Base-by-base conservation (phyloP, 2,113 vertebrate species). In the Amphiprion ocellaris region DNA sequence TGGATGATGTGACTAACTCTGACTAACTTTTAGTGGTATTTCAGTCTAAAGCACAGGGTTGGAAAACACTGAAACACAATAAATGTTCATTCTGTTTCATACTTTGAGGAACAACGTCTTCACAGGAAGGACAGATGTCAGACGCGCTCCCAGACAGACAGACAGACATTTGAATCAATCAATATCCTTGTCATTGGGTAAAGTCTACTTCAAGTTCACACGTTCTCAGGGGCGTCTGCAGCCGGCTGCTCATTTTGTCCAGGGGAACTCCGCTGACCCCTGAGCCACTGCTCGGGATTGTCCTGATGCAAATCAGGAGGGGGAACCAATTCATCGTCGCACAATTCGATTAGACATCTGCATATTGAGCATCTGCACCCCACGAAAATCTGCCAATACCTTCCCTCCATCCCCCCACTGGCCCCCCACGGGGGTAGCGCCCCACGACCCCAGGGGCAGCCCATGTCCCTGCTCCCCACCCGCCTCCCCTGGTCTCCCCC, bases 351-450 rank as follows among this genome's bases (percentile, higher is more conserved):
- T 91, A 92, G 93, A 92, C 93, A 94, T 94, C 94, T 94, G 94
- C 93, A 94, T 93, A 94, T 93, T 92, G 92, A 94, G 94, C 95
- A 95, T 95, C 95, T 95, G 94, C 92, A 90, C 72, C 91, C 90
- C 86, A 86, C 81, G 50, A 92, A 92, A 94, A 94, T 90, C 92
- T 91, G 91, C 85, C 89, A 87, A 90, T 90, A 90, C 83, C 62
- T 75, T 4, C 46, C 72, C 71, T 52, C 79, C 83, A 23, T 52
- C 88, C 87, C 82, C 86, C 54, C 74, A 37, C 46, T 30, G 76
- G 21, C 84, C 87, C 87, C 83, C 86, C 83, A 60, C 44, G 5
- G 77, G 88, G 88, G 85, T 75, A 89, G 83, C 65, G 73, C 90
- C 79, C 88, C 77, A 81, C 61, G 90, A 94, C 92, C 94, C 73